phyloP scores from a whole-genome alignment of 1,140 invertebrate genomes.

The Hycleus cichorii region DNA sequence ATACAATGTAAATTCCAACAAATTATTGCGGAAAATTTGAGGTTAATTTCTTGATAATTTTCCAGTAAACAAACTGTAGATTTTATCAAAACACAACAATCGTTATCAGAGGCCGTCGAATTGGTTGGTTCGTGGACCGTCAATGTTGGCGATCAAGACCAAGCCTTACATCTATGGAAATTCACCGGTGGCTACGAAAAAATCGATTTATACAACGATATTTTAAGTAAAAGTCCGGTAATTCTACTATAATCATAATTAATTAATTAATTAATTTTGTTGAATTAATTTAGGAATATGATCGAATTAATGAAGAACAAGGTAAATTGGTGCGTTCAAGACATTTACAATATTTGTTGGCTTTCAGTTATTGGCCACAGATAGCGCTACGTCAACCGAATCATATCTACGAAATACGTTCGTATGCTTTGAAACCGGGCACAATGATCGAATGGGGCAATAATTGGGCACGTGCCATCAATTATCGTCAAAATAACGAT shows the following conservation, averaged over 20 bases:
- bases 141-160: conserved; percentile 94
- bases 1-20: conserved; percentile 69
- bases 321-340: conserved; percentile 78
- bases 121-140: conserved; percentile 82
- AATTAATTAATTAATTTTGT: too few relatives aligned
- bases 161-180: conserved; percentile 90
- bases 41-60: conserved; percentile 15
- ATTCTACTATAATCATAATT: conserved; percentile 11
- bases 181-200: conserved; percentile 87
- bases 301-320: conserved; percentile 69
- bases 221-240: conserved; percentile 67
- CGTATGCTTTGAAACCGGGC: conserved; percentile 81
- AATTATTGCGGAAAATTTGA: background rate
- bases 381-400: conserved; percentile 63
- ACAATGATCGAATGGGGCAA: conserved; percentile 99
- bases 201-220: conserved; percentile 70
- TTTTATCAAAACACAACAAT: conserved; percentile 66
- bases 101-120: conserved; percentile 59
- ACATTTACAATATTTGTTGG: conserved; percentile 85
- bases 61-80: conserved; percentile 73
- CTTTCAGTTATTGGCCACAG: conserved; percentile 84
- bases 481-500: conserved; percentile 80
- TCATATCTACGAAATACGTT: conserved; percentile 92
- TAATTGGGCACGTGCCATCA: conserved; percentile 94
- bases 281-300: conserved; percentile 57